These are phyloP conservation scores for Ctenopoma multispine DNA, from an alignment of 2,797 vertebrate genomes.

Conservation along the genomic window DNA sequence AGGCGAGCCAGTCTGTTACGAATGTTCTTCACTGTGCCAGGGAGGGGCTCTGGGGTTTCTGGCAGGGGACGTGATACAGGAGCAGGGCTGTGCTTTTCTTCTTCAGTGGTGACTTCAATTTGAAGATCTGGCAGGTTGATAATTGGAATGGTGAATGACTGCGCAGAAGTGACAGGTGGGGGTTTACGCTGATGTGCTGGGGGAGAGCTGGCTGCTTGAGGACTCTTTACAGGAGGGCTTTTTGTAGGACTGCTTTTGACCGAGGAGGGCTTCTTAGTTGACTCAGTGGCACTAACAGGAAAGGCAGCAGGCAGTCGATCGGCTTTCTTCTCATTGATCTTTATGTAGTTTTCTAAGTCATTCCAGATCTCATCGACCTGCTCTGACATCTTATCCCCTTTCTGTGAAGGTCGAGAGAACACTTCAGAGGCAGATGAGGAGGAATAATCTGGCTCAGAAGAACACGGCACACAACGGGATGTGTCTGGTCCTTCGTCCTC, in stretches of 20 bases:
- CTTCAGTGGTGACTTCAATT: slow-evolving; percentile 64
- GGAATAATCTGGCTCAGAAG: slow-evolving; percentile 82
- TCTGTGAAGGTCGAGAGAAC: slow-evolving; percentile 78
- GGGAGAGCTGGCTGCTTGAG: slow-evolving; percentile 45
- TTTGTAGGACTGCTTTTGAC: slow-evolving; percentile 65
- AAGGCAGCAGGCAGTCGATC: slow-evolving; percentile 94
- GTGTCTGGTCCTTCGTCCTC: slow-evolving; percentile 80
- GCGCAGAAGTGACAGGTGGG: slow-evolving; percentile 51
- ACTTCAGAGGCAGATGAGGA: slow-evolving; percentile 86
- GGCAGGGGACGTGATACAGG: slow-evolving; percentile 56
- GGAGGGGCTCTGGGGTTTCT: slow-evolving; percentile 81
- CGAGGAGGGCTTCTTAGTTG: slow-evolving; percentile 69
- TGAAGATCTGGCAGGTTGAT: slow-evolving; percentile 78
- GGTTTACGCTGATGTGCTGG: slow-evolving; percentile 58
- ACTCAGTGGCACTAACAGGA: slow-evolving; percentile 89
- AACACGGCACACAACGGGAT: slow-evolving; percentile 61
- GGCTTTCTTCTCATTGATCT: slow-evolving; percentile 94
- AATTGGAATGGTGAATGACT: slow-evolving; percentile 79
- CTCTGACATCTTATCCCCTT: slow-evolving; percentile 91
- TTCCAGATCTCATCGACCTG: slow-evolving; percentile 98
- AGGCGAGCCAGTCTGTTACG: slow-evolving; percentile 86
- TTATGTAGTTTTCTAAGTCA: slow-evolving; percentile 98
- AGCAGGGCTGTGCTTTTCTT: slow-evolving; percentile 59
- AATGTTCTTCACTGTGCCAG: slow-evolving; percentile 82
- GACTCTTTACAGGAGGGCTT: slow-evolving; percentile 35